phyloP scores from a whole-genome alignment of 1,140 invertebrate species.

The Episyrphus balteatus region DNA sequence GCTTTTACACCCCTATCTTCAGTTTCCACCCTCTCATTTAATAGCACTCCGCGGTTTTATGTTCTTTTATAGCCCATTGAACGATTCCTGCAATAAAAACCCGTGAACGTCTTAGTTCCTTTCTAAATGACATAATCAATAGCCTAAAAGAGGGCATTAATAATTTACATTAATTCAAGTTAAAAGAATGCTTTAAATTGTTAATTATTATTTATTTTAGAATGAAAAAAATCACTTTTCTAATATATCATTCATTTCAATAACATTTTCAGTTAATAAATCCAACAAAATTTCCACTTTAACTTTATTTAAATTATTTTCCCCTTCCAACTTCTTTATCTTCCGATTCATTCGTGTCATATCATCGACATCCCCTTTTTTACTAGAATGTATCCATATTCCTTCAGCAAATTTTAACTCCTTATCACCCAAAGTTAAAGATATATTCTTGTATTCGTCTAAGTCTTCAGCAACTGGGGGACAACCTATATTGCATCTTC shows the following conservation, averaged over 20 bases:
- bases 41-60: too few relatives aligned
- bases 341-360: constrained; percentile 25
- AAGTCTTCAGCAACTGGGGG: constrained; percentile 24
- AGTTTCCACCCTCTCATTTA: too few relatives aligned
- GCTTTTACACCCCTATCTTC: too few relatives aligned
- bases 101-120: too few relatives aligned
- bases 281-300: constrained; percentile 34
- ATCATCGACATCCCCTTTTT: constrained; percentile 27
- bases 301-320: constrained; percentile 32
- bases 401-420: constrained; percentile 31
- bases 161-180: too few relatives aligned
- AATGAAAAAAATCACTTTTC: too few relatives aligned
- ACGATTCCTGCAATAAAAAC: too few relatives aligned
- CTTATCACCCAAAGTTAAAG: constrained; percentile 28
- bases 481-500: constrained; percentile 24
- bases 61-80: too few relatives aligned
- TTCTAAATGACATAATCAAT: too few relatives aligned
- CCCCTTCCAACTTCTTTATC: constrained; percentile 26
- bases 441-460: constrained; percentile 26
- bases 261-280: constrained; percentile 28
- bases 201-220: too few relatives aligned
- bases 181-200: too few relatives aligned
- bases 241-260: constrained; percentile 25
- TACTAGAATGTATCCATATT: constrained; percentile 29
- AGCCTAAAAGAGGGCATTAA: too few relatives aligned